Base-by-base conservation (phyloP, 2,797 vertebrate species). In the Lepilemur ruficaudatus region DNA sequence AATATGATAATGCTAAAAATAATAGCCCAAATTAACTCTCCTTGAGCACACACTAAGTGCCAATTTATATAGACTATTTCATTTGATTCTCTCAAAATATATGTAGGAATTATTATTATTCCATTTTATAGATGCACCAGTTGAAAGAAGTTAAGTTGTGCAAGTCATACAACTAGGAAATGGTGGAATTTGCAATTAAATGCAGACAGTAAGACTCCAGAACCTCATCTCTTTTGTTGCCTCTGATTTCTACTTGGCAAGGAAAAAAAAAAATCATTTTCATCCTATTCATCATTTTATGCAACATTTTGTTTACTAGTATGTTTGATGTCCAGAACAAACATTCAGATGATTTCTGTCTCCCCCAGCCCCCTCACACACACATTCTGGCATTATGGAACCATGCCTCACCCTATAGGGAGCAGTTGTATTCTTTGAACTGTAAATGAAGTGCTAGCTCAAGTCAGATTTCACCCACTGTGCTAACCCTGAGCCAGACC, bases 381-480 rank as follows among this genome's bases (percentile, higher is more conserved):
- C 38, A 22, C 38, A 4, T 52, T 92, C 87, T 25, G 10, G 14
- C 14, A 1, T 48, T 65, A 10, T 75, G 9, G 67, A 93, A 90
- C 32, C 38, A 57, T 48, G 22, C 25, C 32, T 93, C 3, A 7
- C 13, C 65, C 81, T 70, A 10, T 20, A 43, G 57, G 63, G 32
- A 79, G 23, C n/a, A 85, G 5, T 48, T 13, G 9, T 75, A 4
- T 32, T 61, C 65, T 93, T 41, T 92, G 92, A 95, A 83, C 78
- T 67, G 75, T 50, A 95, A 95, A 96, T 89, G 76, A 96, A 82
- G 23, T 61, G 50, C 35, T 59, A 92, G 38, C 17, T 85, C 18
- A 11, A 73, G 76, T 90, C 61, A 35, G 9, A 46, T 70, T 75
- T 82, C 38, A 15, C 55, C 76, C 7, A 35, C 30, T 35, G 9